These are phyloP conservation scores for Celastrina argiolus DNA, from an alignment of 2,888 invertebrate species.

Conservation along the genomic window DNA sequence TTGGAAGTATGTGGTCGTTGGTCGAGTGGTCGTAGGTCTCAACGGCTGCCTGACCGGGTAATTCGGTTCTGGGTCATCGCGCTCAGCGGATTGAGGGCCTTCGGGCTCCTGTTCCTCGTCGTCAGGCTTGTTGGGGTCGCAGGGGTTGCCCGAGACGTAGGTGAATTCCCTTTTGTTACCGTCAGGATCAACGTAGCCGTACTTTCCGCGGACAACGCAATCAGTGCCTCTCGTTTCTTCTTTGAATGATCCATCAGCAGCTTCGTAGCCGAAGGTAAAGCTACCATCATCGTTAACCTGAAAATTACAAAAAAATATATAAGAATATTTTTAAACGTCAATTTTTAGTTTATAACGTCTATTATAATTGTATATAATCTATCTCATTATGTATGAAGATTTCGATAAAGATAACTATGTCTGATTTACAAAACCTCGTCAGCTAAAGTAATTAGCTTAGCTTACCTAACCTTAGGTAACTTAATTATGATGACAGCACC, in stretches of 20 bases:
- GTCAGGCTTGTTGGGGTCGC: conserved; percentile 89
- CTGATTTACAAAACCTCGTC: too few species aligned
- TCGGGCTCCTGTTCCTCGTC: conserved; percentile 78
- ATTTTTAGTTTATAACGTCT: too few species aligned
- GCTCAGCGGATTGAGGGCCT: conserved; percentile 76
- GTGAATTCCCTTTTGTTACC: conserved; percentile 92
- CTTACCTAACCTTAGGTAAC: too few species aligned
- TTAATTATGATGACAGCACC: too few species aligned
- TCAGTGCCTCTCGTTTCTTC: conserved; percentile 91
- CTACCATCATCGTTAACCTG: conserved; percentile 88
- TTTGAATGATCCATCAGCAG: conserved; percentile 91
- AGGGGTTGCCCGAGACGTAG: conserved; percentile 91
- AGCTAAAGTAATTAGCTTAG: too few species aligned
- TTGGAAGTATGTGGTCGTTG: conserved; percentile 84
- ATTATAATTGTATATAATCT: too few species aligned
- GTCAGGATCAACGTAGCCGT: conserved; percentile 91
- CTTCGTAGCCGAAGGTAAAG: conserved; percentile 90
- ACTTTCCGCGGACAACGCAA: conserved; percentile 91
- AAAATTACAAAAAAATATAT: conserved; percentile 33
- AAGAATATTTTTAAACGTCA: background rate
- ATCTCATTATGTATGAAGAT: too few species aligned
- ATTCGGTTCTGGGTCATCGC: conserved; percentile 82
- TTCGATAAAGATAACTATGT: too few species aligned
- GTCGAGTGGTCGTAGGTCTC: conserved; percentile 69
- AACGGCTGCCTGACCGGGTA: conserved; percentile 68